Conservation (phyloP, 2,113 vertebrate species). For the Ahaetulla prasina region DNA sequence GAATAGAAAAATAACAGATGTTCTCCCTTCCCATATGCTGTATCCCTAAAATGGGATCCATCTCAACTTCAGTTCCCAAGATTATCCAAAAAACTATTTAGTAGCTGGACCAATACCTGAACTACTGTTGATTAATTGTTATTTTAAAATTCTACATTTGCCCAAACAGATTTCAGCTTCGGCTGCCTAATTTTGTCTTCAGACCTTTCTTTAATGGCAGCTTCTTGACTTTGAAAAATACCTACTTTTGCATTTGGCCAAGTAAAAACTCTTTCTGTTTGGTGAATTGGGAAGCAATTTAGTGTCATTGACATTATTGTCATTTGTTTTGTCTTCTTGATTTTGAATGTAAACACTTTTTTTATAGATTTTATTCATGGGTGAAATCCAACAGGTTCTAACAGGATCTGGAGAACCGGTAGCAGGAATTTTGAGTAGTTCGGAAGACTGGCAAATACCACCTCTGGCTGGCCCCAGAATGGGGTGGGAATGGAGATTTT, state of each 20-base stretch:
- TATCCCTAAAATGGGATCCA: slow-evolving; percentile 29
- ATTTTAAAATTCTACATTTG: neutral
- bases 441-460: too few species aligned
- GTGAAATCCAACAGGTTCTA: too few species aligned
- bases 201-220: neutral
- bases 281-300: neutral
- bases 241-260: neutral
- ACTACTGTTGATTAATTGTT: neutral
- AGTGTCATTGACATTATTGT: neutral
- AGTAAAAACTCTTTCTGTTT: neutral
- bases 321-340: slow-evolving; percentile 12
- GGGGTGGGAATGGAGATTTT: too few species aligned
- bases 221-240: neutral
- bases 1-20: neutral
- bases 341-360: slow-evolving; percentile 29
- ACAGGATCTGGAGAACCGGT: too few species aligned
- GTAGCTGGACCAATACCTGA: neutral
- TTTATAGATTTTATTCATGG: too few species aligned
- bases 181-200: neutral
- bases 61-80: slow-evolving; percentile 42
- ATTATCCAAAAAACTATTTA: slow-evolving; percentile 48
- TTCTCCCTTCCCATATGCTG: neutral
- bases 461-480: too few species aligned
- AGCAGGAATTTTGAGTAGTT: too few species aligned
- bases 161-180: neutral